Conservation (phyloP, 1,140 invertebrate genomes). For the Dreissena rostriformis region DNA sequence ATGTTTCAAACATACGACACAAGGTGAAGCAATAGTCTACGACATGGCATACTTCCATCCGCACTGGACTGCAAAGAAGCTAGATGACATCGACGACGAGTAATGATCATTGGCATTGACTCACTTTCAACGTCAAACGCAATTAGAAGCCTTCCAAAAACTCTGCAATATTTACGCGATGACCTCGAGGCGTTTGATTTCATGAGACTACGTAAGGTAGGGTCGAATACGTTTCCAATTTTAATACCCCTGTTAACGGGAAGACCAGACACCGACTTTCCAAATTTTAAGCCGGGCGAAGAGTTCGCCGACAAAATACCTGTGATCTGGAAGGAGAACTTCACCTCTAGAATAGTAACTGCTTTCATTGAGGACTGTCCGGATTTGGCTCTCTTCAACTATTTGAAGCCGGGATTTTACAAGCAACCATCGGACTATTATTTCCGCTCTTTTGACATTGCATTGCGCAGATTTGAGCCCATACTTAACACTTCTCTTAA, state of each 20-base stretch:
- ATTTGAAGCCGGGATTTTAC: constrained; percentile 88
- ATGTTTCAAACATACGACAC: too few species aligned
- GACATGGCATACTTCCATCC: too few species aligned
- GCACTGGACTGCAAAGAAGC: too few species aligned
- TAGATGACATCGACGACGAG: too few species aligned
- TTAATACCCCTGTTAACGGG: constrained; percentile 60
- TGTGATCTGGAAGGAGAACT: constrained; percentile 78
- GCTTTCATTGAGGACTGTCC: constrained; percentile 90
- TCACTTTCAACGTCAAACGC: constrained; percentile 93
- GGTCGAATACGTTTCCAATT: constrained; percentile 50
- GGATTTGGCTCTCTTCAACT: constrained; percentile 85
- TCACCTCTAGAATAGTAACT: constrained; percentile 88
- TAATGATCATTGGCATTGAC: constrained; percentile 79
- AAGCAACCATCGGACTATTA: constrained; percentile 92
- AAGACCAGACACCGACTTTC: constrained; percentile 66
- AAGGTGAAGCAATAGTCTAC: too few species aligned
- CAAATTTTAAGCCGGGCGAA: constrained; percentile 66
- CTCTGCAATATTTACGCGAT: constrained; percentile 83
- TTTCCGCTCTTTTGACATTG: constrained; percentile 86
- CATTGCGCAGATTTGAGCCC: constrained; percentile 53
- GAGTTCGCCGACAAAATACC: constrained; percentile 56
- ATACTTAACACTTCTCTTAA: constrained; percentile 14
- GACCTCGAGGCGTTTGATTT: constrained; percentile 73
- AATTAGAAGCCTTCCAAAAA: constrained; percentile 90
- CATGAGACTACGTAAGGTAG: constrained; percentile 78